Percentiles rank a stretch among this genome's conserved stretches.
Conservation (phyloP, 1,140 invertebrate genomes). For the Grapholita molesta region DNA sequence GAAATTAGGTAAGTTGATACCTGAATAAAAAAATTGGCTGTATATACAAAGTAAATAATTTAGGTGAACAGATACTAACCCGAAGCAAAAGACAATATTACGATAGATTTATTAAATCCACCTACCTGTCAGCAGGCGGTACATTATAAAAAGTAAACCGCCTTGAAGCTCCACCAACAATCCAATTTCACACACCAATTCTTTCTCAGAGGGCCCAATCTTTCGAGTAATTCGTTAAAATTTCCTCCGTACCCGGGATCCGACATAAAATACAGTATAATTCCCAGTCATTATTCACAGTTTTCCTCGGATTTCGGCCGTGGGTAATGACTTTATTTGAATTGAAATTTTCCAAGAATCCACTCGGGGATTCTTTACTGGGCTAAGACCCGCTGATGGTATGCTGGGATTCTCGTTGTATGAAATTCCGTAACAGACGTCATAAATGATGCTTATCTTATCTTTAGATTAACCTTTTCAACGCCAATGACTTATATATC, state of each 20-base stretch:
- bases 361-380: constrained; percentile 8
- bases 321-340: constrained; percentile 39
- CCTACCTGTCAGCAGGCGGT: neutral
- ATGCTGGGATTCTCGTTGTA: neutral
- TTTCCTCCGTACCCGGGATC: constrained; percentile 15
- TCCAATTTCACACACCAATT: constrained; percentile 49
- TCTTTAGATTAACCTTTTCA: neutral
- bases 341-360: constrained; percentile 33
- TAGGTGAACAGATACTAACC: neutral
- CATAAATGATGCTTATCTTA: constrained; percentile 6
- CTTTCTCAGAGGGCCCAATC: constrained; percentile 36
- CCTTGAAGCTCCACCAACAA: constrained; percentile 24
- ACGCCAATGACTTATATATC: too few species aligned
- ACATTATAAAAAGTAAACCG: constrained; percentile 20
- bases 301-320: constrained; percentile 26
- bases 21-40: too few species aligned
- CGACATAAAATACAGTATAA: constrained; percentile 41
- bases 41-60: too few species aligned
- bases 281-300: constrained; percentile 38
- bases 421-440: neutral
- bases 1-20: too few species aligned
- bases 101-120: neutral
- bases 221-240: constrained; percentile 36
- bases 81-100: neutral
- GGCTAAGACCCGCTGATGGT: neutral